Percentiles rank a stretch among this genome's conserved stretches.
These are phyloP conservation scores for Nemurella pictetii DNA, from an alignment of 2,888 invertebrate species.

Conservation along the genomic window DNA sequence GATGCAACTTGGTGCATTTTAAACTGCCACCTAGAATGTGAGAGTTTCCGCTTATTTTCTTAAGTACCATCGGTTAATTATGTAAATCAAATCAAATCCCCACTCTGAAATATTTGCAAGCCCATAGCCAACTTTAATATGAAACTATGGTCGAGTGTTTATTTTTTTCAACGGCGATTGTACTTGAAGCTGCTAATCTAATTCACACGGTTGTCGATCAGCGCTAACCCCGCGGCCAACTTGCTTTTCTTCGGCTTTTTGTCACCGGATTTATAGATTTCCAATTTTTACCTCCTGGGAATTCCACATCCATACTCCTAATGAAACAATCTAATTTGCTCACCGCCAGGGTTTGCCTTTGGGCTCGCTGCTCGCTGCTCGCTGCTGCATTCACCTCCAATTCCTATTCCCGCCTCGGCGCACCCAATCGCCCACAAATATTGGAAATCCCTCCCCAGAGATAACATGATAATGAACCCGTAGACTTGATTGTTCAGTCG, in stretches of 20 bases:
- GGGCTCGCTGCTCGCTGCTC: neutral
- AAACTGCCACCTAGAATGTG: neutral
- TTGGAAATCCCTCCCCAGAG: conserved; percentile 25
- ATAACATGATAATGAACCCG: conserved; percentile 25
- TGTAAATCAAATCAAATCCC: too few species aligned
- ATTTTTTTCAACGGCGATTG: neutral
- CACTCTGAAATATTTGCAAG: too few species aligned
- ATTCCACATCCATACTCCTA: conserved; percentile 22
- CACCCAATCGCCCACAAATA: conserved; percentile 19
- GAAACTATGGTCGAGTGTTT: neutral
- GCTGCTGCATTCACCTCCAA: neutral
- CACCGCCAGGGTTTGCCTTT: neutral
- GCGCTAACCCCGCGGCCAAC: conserved; percentile 6
- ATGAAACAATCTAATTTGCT: conserved; percentile 32
- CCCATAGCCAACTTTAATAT: too few species aligned
- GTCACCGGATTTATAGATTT: conserved; percentile 36
- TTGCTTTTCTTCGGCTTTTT: conserved; percentile 24
- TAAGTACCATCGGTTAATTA: too few species aligned
- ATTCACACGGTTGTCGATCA: conserved; percentile 30
- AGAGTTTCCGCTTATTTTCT: neutral
- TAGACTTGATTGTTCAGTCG: conserved; percentile 4
- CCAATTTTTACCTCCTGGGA: conserved; percentile 30
- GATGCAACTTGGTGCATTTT: neutral
- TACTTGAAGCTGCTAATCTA: conserved; percentile 22
- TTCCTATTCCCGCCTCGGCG: neutral